Evolutionary conservation across 2,113 vertebrate genomes (phyloP), one percentile per base, ranked within the genome.

Genomic region (Centropristis striata): DNA sequence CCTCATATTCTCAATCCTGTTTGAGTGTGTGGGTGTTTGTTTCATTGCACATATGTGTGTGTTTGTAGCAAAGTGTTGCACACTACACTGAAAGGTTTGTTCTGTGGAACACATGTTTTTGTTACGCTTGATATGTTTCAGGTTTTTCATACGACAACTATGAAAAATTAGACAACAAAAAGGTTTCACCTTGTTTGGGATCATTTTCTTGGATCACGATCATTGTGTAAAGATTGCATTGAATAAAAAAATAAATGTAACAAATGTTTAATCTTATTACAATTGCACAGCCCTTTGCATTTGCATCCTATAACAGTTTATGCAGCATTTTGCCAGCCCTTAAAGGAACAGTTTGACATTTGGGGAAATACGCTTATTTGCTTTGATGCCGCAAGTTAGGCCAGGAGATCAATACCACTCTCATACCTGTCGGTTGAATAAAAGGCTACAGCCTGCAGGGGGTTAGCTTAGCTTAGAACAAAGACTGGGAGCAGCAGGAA

Each of bases 1-100:
- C 76, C 80, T 87, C 82, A 78, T 85, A 89, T 78, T 87, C 85
- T 69, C 87, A 79, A 37, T 65, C 76, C 84, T 77, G 50, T 71
- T 63, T 42, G 69, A 51, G 69, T 42, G 63, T 69, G 60, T 81
- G 69, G 73, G 75, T 71, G 61, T 66, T 64, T 54, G 58, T 65
- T 44, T 10, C 20, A 28, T 55, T 66, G 71, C 8, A 20, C 23
- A 2, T 65, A 46, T 21, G 10, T 42, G 66, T 42, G 70, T 65
- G 75, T 70, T 65, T 54, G 54, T n/a, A 6, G 59, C 27, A 20
- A 3, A 66, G 25, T n/a, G n/a, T 27, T 47, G 53, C 74, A 71
- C 15, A 28, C 37, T 41, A 11, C 15, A 28, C 37, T 41, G 11
- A 54, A 78, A 67, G 76, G 20, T 76, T 58, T 20, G 46, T 49